phyloP scores from a whole-genome alignment of 2,113 vertebrate genomes.

The Rhea americana region DNA sequence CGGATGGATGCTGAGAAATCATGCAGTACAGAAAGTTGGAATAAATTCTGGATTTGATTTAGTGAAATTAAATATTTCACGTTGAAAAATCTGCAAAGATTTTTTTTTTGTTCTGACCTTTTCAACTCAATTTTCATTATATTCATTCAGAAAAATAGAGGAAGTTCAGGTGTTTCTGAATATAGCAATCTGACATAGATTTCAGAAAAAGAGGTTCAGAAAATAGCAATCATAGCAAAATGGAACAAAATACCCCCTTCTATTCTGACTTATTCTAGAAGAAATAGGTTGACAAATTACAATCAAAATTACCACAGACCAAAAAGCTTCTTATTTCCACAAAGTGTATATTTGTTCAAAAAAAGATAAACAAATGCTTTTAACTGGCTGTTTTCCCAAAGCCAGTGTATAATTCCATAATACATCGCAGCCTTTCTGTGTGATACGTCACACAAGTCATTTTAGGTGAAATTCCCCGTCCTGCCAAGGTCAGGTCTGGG shows the following conservation, averaged over 20 bases:
- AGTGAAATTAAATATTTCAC: not conserved
- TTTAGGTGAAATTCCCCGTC: constrained; percentile 19
- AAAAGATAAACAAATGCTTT: not conserved
- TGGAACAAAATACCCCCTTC: not conserved
- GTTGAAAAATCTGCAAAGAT: not conserved
- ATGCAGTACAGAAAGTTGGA: not conserved
- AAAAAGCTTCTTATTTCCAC: not conserved
- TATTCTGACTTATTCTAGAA: not conserved
- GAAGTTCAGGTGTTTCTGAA: not conserved
- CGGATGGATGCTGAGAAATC: not conserved
- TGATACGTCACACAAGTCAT: not conserved
- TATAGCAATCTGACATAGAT: not conserved
- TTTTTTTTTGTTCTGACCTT: not conserved
- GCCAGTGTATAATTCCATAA: not conserved
- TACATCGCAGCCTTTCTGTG: not conserved
- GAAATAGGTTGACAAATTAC: not conserved
- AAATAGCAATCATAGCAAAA: not conserved
- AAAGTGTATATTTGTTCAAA: not conserved
- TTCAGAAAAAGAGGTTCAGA: not conserved
- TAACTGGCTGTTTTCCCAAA: not conserved
- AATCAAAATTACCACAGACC: not conserved
- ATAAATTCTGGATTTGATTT: not conserved
- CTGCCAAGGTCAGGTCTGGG: not conserved
- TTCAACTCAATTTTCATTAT: not conserved
- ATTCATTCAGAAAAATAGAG: not conserved